Evolutionary conservation across 2,888 invertebrate species (phyloP).

Genomic region (Orthonevra nobilis): DNA sequence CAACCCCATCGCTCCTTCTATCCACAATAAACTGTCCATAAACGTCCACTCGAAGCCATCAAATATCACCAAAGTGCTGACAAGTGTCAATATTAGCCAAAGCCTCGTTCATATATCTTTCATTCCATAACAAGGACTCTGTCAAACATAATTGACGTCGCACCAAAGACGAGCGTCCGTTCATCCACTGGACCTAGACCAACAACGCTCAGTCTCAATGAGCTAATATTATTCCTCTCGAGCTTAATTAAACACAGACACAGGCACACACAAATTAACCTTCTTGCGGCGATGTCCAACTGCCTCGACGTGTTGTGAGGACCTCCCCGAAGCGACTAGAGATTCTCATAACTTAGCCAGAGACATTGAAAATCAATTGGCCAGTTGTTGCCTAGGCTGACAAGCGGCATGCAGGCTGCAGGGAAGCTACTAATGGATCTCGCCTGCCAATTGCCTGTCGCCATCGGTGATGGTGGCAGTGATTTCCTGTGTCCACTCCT

Average conservation of each 20-base stretch:
- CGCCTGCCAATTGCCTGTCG: slow-evolving; percentile 45
- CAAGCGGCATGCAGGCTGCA: background rate
- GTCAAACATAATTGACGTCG: slow-evolving; percentile 38
- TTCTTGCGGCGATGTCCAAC: slow-evolving; percentile 26
- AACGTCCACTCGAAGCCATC: slow-evolving; percentile 34
- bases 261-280: slow-evolving; percentile 51
- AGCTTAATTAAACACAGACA: slow-evolving; percentile 68
- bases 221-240: slow-evolving; percentile 61
- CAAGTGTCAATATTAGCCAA: slow-evolving; percentile 55
- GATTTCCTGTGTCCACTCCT: background rate
- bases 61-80: slow-evolving; percentile 42
- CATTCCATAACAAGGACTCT: slow-evolving; percentile 38
- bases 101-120: slow-evolving; percentile 21
- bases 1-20: background rate
- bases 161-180: background rate
- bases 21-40: slow-evolving; percentile 9
- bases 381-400: background rate
- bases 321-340: slow-evolving; percentile 51
- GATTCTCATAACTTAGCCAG: slow-evolving; percentile 27
- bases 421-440: slow-evolving; percentile 56
- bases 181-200: background rate
- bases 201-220: slow-evolving; percentile 41
- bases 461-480: slow-evolving; percentile 21
- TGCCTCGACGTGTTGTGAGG: slow-evolving; percentile 28
- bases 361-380: slow-evolving; percentile 54